These are phyloP conservation scores for Margarornis squamiger DNA, from an alignment of 2,797 vertebrate genomes.

Conservation along the genomic window DNA sequence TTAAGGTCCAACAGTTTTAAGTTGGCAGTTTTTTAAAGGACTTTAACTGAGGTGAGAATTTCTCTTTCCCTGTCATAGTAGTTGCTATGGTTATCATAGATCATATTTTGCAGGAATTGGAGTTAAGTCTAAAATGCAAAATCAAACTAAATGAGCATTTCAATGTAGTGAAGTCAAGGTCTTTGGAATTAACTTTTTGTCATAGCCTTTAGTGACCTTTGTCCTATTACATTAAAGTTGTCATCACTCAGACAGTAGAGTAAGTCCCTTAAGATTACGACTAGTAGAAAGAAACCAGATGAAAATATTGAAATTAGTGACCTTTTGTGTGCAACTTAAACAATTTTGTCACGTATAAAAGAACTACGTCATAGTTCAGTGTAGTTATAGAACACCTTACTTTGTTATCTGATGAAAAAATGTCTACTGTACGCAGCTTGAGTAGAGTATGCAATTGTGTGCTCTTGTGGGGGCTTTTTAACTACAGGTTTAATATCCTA, in stretches of 20 bases:
- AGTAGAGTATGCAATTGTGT: neutral
- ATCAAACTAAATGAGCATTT: neutral
- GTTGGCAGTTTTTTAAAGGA: neutral
- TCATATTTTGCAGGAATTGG: neutral
- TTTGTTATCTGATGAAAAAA: neutral
- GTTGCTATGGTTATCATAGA: neutral
- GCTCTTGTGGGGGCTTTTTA: neutral
- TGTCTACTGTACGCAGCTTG: fast-evolving
- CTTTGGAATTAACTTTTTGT: neutral
- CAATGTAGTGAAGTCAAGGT: fast-evolving
- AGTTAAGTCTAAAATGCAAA: neutral
- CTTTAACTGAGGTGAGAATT: neutral
- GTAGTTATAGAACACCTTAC: neutral
- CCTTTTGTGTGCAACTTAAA: neutral
- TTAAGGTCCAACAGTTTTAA: neutral
- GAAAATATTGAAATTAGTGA: neutral
- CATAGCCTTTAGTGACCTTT: neutral
- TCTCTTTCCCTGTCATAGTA: neutral
- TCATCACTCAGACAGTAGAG: neutral
- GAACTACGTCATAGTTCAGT: neutral
- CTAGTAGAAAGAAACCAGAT: neutral
- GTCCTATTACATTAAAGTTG: neutral
- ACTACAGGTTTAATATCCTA: neutral
- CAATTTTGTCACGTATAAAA: neutral
- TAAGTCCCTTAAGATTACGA: neutral